phyloP scores from a whole-genome alignment of 2,888 invertebrate genomes.

The Clitarchus hookeri region DNA sequence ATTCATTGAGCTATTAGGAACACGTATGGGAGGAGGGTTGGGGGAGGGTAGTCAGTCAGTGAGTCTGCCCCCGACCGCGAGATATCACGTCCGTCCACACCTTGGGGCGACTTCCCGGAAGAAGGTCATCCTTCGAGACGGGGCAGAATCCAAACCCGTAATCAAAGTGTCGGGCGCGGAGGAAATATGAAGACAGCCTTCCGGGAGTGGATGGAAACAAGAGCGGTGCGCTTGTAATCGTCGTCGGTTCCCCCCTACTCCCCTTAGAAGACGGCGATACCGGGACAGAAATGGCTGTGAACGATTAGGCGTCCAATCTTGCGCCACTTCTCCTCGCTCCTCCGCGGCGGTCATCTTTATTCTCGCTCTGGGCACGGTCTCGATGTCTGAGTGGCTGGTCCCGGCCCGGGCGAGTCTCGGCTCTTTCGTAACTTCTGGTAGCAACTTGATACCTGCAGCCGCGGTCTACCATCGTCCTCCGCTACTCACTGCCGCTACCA shows the following conservation, averaged over 20 bases:
- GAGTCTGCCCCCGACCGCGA: not conserved
- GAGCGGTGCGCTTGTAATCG: not conserved
- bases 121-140: slow-evolving; percentile 17
- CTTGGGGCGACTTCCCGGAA: slow-evolving; percentile 11
- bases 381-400: not conserved
- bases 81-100: not conserved
- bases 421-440: not conserved
- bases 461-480: no score
- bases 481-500: no score
- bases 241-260: not conserved
- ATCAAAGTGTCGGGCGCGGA: slow-evolving; percentile 18
- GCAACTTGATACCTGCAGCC: not conserved
- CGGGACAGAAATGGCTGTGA: not conserved
- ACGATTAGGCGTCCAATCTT: not conserved
- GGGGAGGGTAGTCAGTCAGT: no score
- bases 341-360: not conserved
- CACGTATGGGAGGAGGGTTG: no score
- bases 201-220: not conserved
- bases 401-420: not conserved
- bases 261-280: not conserved
- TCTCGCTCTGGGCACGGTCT: not conserved
- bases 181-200: slow-evolving; percentile 8
- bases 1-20: slow-evolving; percentile 5
- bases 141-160: slow-evolving; percentile 23
- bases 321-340: not conserved